phyloP scores from a whole-genome alignment of 1,140 invertebrate species.

The Heliothis subflexa region DNA sequence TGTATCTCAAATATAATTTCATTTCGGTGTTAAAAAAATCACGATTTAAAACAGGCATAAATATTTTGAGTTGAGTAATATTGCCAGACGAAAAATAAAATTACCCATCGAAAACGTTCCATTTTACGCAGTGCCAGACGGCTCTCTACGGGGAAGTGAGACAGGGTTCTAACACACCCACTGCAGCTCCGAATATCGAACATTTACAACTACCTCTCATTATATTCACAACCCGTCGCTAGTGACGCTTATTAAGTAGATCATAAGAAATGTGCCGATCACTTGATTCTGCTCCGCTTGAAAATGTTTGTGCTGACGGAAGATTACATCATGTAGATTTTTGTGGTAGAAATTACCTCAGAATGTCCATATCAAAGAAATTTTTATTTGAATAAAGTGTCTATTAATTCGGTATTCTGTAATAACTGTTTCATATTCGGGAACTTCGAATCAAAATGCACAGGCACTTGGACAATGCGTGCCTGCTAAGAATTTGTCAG shows the following conservation, averaged over 20 bases:
- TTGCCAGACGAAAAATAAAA: no score
- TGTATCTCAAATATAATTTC: background rate
- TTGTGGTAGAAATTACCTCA: no score
- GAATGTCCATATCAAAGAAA: no score
- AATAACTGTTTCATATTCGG: no score
- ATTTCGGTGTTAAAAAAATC: background rate
- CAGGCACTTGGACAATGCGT: no score
- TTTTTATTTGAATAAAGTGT: no score
- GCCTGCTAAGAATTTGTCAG: no score
- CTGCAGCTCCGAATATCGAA: constrained; percentile 57
- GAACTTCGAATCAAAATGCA: no score
- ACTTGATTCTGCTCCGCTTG: constrained; percentile 53
- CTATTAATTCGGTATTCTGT: no score
- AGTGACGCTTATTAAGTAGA: constrained; percentile 56
- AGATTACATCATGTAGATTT: background rate
- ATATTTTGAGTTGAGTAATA: no score
- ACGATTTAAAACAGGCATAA: background rate
- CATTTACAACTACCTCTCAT: constrained; percentile 51
- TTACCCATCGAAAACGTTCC: background rate
- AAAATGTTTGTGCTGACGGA: constrained; percentile 41
- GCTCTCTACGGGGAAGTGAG: constrained; percentile 46
- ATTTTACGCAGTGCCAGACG: constrained; percentile 35
- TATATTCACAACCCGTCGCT: constrained; percentile 66
- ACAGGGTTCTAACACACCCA: constrained; percentile 48
- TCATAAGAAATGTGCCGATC: constrained; percentile 66